Percentiles rank a stretch among this genome's conserved stretches.
Conservation (phyloP, 2,797 vertebrate species). For the Anguilla megastoma region DNA sequence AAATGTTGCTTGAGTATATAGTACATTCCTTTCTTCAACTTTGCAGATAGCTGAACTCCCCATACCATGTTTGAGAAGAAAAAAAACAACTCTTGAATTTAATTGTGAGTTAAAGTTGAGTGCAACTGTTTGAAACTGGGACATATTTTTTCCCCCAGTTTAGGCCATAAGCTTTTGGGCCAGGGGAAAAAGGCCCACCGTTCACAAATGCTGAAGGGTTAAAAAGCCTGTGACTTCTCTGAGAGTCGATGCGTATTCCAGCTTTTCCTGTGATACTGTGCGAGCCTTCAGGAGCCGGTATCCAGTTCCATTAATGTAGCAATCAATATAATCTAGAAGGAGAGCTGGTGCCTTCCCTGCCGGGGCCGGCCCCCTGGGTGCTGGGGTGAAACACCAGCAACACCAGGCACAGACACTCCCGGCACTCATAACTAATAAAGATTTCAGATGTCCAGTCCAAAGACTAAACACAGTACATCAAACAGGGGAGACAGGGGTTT, state of each 20-base stretch:
- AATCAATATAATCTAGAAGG: conserved; percentile 16
- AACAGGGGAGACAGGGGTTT: neutral
- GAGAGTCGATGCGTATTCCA: conserved; percentile 23
- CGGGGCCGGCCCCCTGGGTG: neutral
- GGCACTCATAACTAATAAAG: conserved; percentile 62
- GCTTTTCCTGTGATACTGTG: conserved; percentile 18
- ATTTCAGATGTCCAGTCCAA: conserved; percentile 71
- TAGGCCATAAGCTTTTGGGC: neutral
- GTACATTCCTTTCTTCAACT: neutral
- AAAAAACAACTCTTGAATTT: neutral
- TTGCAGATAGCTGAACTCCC: neutral
- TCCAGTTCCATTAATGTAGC: conserved; percentile 18
- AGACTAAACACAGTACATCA: conserved; percentile 21
- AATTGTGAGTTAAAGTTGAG: neutral
- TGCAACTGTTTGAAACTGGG: neutral
- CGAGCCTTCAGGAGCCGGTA: conserved; percentile 2
- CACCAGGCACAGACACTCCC: conserved; percentile 42
- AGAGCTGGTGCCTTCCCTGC: neutral
- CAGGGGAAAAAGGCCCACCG: neutral
- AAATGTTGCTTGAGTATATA: neutral
- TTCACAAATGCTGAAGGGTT: neutral
- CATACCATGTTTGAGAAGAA: neutral
- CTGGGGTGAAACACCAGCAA: conserved; percentile 31
- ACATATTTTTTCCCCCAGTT: neutral
- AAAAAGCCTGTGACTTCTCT: neutral